Evolutionary conservation across 2,797 vertebrate genomes (phyloP), one percentile per base, ranked within the genome.

Genomic region (Spea hammondii): DNA sequence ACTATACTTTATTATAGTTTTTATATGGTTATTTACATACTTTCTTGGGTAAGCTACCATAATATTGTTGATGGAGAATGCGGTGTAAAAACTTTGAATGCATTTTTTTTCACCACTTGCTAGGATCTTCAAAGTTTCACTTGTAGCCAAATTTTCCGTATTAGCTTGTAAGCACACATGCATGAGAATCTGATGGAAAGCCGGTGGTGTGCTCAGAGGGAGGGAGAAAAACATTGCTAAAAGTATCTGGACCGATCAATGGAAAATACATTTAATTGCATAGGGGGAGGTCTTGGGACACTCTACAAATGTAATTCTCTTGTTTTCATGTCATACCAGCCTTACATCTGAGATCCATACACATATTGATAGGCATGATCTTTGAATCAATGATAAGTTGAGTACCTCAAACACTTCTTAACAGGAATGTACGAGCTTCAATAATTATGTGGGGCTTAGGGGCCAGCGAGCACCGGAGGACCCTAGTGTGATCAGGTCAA

Each of bases 141-240:
- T 51, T 7, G 6, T 46, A 49, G 17, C 8, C 12, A 57, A 65
- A 78, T 78, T 78, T 8, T 8, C 50, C 11, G 49, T 57, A 78
- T 72, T 78, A 78, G 77, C 45, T 14, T 48, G 62, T 65, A 53
- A 72, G 70, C 77, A 78, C 70, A 77, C 46, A 62, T 51, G 67
- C 51, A 59, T 47, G 44, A 11, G 45, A 64, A 64, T 10, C 51
- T 32, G 47, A 8, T 65, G 57, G 9, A 14, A 47, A 72, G 50
- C 75, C 45, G 51, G 53, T 14, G 45, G 32, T 57, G 32, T 10
- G 50, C 60, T 71, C 72, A n/a, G 49, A 44, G 48, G 59, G 72
- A 60, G 76, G 59, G 67, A 32, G 10, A 6, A 48, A 4, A 57
- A 76, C 74, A 68, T 5, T 70, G 4, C 69, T 65, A 47, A 47